Evolutionary conservation across 2,797 vertebrate species (phyloP).

Genomic region (Oreochromis mossambicus): DNA sequence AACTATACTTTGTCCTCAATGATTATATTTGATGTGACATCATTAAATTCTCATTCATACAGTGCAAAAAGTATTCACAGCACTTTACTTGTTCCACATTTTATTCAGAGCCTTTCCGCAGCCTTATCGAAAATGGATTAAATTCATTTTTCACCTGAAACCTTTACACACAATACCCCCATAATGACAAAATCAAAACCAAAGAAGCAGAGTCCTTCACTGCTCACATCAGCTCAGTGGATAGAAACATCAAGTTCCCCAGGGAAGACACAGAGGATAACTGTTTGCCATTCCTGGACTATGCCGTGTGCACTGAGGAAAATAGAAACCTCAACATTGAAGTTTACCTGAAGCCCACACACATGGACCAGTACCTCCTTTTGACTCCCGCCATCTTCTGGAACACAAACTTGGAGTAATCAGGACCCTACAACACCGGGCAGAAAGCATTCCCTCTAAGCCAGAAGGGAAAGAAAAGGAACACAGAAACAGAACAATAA

Average conservation of each 20-base stretch:
- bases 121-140: accelerated
- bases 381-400: no score
- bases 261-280: neutral
- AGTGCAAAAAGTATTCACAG: accelerated
- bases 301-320: accelerated
- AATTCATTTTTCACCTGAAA: neutral
- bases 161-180: neutral
- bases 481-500: no score
- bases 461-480: no score
- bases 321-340: no score
- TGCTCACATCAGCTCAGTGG: neutral
- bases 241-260: neutral
- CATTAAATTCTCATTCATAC: neutral
- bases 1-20: neutral
- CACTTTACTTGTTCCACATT: neutral
- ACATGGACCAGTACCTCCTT: no score
- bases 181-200: neutral
- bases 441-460: no score
- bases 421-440: no score
- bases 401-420: no score
- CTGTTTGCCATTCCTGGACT: neutral
- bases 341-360: no score
- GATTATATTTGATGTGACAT: neutral
- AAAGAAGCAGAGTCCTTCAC: neutral
- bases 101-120: neutral